Base-by-base conservation (phyloP, 1,140 invertebrate species). In the Laupala kohalensis region DNA sequence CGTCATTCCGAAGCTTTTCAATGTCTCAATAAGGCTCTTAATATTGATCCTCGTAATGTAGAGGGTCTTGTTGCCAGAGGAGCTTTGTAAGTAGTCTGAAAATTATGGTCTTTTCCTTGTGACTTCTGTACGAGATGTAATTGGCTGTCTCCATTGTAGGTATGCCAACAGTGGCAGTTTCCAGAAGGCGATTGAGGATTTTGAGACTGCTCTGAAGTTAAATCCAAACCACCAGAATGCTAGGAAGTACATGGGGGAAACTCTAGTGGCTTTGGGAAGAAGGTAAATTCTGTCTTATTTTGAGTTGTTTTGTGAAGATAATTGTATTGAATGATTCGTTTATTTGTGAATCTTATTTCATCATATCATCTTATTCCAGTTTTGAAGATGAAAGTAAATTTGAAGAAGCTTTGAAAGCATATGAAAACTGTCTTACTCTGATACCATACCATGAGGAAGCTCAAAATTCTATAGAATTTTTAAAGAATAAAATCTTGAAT, bases 151-250 rank as follows among this genome's bases (percentile, higher is more conserved):
- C 75, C 76, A 71, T 77, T 77, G 63, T 76, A 88, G 87, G 73
- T 96, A 94, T 83, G 95, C 95, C 13, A 97, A 98, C 78, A 94
- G 92, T 79, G 93, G 93, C 65, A 95, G 89, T 77, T 97, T 95
- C 81, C 89, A 91, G 76, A 95, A 94, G 79, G 96, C 95, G 4
- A 92, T 97, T 76, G 92, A 94, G 77, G 95, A 97, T 82, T 97
- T 98, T 84, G 93, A 96, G 81, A 89, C 88, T 29, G 95, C 95
- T 3, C 81, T 97, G 29, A 90, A 92, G 78, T 79, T 94, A 23
- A 95, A 97, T 82, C 90, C 90, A 24, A 91, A 88, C 71, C 95
- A 98, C 83, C 87, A 88, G n/a, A 97, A 98, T 85, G 95, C 94
- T 63, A 87, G 91, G 69, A 96, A 96, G 81, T 98, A 97, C 82